Conservation (phyloP, 2,888 invertebrate species). For the Campoletis raptor region DNA sequence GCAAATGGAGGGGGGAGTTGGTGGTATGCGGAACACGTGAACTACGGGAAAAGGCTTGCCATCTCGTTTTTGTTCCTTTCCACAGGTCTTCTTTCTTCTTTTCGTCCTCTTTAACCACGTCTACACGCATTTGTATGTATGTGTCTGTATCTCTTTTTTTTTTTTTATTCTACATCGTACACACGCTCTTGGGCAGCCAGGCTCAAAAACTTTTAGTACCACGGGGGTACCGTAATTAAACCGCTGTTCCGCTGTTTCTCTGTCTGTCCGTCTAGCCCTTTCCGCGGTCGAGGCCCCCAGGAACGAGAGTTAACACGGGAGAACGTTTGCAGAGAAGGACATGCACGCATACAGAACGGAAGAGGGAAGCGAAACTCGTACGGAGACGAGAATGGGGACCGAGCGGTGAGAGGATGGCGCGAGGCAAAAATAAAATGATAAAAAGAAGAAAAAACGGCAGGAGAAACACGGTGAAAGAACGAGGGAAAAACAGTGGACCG, state of each 20-base stretch:
- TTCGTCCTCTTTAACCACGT: constrained; percentile 43
- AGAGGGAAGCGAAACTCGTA: constrained; percentile 56
- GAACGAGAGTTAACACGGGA: constrained; percentile 51
- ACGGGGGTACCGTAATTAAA: constrained; percentile 79
- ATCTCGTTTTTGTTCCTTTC: constrained; percentile 66
- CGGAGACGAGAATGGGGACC: constrained; percentile 51
- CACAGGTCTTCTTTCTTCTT: constrained; percentile 39
- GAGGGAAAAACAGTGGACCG: constrained; percentile 46
- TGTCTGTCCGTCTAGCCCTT: constrained; percentile 79
- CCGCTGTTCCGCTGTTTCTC: constrained; percentile 81
- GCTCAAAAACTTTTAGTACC: constrained; percentile 79
- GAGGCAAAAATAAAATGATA: constrained; percentile 28
- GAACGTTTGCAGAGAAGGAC: constrained; percentile 63
- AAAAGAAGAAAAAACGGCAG: constrained; percentile 30
- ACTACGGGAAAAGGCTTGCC: constrained; percentile 53
- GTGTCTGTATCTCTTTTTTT: constrained; percentile 15
- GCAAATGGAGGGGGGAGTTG: constrained; percentile 35
- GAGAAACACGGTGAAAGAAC: constrained; percentile 31
- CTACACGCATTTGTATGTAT: constrained; percentile 1
- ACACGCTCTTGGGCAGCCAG: constrained; percentile 66
- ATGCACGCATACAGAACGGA: constrained; percentile 32
- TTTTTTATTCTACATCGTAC: constrained; percentile 49
- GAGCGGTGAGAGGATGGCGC: constrained; percentile 28
- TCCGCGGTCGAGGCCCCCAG: constrained; percentile 66
- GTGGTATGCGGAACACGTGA: constrained; percentile 59